A percentile compares a stretch with the other conserved stretches of the same genome.
Conservation (phyloP, 2,888 invertebrate genomes). For the Drosophila siamana region DNA sequence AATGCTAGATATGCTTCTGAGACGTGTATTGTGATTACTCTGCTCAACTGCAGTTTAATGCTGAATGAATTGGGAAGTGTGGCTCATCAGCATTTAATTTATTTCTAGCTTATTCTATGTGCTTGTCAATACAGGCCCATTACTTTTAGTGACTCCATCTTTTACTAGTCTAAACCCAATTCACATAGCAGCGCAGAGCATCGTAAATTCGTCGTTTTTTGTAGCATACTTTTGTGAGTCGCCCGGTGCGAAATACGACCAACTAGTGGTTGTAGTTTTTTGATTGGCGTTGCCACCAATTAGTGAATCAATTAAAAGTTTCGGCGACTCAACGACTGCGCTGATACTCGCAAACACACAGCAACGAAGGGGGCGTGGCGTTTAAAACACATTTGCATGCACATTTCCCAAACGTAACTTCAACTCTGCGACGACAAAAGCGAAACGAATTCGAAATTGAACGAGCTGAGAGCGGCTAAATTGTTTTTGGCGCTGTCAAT, state of each 20-base stretch:
- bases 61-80: no score
- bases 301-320: conserved; percentile 56
- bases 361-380: not conserved
- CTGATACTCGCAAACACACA: not conserved
- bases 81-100: no score
- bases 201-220: not conserved
- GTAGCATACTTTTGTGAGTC: not conserved
- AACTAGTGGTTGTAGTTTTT: conserved; percentile 5
- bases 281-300: conserved; percentile 42
- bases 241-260: not conserved
- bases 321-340: not conserved
- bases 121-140: no score
- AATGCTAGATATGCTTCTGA: no score
- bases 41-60: no score
- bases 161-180: no score
- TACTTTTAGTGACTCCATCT: no score
- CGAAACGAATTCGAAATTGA: not conserved
- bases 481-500: no score
- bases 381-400: conserved; percentile 24
- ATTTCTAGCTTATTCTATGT: no score
- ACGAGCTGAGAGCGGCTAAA: not conserved
- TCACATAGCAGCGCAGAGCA: no score
- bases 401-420: not conserved
- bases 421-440: not conserved
- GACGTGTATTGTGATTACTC: no score